Conservation (phyloP, 2,888 invertebrate species). For the Brachyptera putata region DNA sequence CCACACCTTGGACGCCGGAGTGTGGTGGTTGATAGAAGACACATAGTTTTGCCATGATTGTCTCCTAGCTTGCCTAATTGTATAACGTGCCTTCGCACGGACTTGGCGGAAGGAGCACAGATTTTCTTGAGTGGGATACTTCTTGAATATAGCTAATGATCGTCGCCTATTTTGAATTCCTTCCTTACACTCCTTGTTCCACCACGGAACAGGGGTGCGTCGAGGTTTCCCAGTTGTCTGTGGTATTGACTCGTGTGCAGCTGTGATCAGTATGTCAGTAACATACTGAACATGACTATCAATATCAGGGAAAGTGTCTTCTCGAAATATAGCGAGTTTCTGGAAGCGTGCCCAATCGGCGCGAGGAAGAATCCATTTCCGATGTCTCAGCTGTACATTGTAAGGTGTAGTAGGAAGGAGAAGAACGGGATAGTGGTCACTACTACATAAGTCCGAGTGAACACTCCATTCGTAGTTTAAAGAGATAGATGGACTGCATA, state of each 20-base stretch:
- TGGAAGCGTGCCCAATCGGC: not conserved
- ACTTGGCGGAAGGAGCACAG: not conserved
- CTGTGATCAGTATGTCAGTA: not conserved
- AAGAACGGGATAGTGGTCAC: not conserved
- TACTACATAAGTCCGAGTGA: not conserved
- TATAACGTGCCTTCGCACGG: not conserved
- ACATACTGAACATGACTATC: not conserved
- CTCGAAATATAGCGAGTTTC: not conserved
- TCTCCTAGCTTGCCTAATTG: not conserved
- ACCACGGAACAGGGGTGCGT: constrained; percentile 4
- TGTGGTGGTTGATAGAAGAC: not conserved
- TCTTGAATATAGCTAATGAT: not conserved
- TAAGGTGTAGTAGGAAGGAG: not conserved
- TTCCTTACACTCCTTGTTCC: constrained; percentile 3
- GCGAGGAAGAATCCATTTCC: not conserved
- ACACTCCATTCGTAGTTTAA: constrained; percentile 4
- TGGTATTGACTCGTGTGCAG: not conserved
- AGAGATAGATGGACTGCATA: not conserved
- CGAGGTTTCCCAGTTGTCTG: not conserved
- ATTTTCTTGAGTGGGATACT: constrained; percentile 4
- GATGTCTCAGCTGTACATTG: not conserved
- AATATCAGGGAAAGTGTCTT: not conserved
- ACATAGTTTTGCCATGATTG: constrained; percentile 6
- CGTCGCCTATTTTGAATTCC: not conserved
- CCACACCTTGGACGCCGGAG: not conserved